Evolutionary conservation across 1,140 invertebrate genomes (phyloP), one percentile per base, ranked within the genome.

Genomic region (Calycopis cecrops): DNA sequence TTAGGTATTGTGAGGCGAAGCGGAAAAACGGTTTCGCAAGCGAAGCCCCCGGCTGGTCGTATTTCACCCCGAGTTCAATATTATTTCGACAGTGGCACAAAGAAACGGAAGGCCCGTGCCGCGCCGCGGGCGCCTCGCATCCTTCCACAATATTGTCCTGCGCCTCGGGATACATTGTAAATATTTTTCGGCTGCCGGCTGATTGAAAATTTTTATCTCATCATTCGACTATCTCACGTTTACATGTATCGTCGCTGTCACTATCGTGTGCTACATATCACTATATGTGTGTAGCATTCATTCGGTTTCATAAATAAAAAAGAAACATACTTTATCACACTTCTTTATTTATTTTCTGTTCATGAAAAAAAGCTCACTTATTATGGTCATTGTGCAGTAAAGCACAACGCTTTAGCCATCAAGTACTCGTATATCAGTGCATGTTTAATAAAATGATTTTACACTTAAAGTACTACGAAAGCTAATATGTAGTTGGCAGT

Each of bases 131-230:
- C 76, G 58, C 60, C 69, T 71, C 66, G 67, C 74, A 69, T 77
- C 81, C 69, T 71, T 71, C 65, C 67, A 71, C 80, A 83, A 86
- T 86, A 86, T 86, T 86, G 80, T 86, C 79, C 74, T 81, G 75
- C 68, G 79, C 78, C 78, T 83, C 73, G 67, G 79, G 79, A 80
- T 83, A 84, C 76, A 81, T 70, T 75, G 80, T 86, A 84, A 84
- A 83, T 82, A 86, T 28, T 83, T 83, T 86, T 83, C 70, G 79
- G 74, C 63, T 71, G 73, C 69, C 71, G 74, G 66, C 73, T 86
- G 83, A 85, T 86, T 86, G 79, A 85, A 86, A 84, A 77, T 69
- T 83, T 79, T 82, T 86, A 83, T 85, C 81, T 71, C 75, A 79
- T 86, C 75, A 52, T n/a, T n/a, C n/a, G n/a, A 67, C 72, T 63